These are phyloP conservation scores for Heliconius ethilla DNA, from an alignment of 2,888 invertebrate genomes.

Conservation along the genomic window DNA sequence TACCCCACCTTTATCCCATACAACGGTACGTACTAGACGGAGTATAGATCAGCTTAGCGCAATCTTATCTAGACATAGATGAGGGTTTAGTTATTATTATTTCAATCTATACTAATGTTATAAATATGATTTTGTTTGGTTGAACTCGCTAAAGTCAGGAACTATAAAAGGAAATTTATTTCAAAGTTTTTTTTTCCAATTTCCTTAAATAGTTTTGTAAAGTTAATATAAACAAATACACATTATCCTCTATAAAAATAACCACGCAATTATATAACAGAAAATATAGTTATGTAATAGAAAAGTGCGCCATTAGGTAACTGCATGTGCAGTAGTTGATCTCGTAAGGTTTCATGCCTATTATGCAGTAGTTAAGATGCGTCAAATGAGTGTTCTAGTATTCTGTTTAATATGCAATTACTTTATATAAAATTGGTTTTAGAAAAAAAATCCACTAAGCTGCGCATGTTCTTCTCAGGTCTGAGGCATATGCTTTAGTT, in stretches of 20 bases:
- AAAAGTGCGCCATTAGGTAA: background rate
- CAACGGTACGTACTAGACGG: background rate
- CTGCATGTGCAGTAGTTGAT: constrained; percentile 1
- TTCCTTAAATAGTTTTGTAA: too few relatives aligned
- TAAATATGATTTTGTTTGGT: too few relatives aligned
- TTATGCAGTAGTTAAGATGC: constrained; percentile 1
- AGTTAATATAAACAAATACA: too few relatives aligned
- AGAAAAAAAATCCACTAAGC: too few relatives aligned
- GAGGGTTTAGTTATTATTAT: background rate
- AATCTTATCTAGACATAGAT: background rate
- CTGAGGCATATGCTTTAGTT: too few relatives aligned
- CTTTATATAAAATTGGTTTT: too few relatives aligned
- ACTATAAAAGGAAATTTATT: too few relatives aligned
- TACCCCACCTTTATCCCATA: constrained; percentile 14
- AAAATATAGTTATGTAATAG: background rate
- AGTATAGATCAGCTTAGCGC: background rate
- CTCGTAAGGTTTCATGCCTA: constrained; percentile 17
- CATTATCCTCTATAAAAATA: too few relatives aligned
- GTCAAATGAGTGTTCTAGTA: background rate
- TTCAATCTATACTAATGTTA: background rate
- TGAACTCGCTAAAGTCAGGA: too few relatives aligned
- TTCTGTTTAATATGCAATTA: background rate
- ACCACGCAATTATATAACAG: background rate
- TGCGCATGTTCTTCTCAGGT: too few relatives aligned
- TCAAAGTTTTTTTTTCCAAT: too few relatives aligned